Evolutionary conservation across 92 coral and sea anemone species (phyloP), one percentile per base, ranked within the genome.

Genomic region (Scolanthus callimorphus): DNA sequence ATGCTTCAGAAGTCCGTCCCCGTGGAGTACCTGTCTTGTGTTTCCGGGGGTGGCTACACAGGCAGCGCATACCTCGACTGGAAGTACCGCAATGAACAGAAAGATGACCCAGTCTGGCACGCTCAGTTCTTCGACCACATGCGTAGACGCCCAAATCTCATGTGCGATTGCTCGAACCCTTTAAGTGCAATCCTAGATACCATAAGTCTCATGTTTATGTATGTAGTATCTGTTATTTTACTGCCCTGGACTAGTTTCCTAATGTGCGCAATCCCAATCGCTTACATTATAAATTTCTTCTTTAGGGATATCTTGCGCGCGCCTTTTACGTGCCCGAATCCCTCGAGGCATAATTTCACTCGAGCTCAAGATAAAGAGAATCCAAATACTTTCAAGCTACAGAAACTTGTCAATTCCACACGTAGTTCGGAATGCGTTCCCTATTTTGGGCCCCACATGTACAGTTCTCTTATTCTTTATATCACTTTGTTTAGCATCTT

Each of bases 21-120:
- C 27, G 56, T 88, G 62, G 97, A 90, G 51, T 90, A 39, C 60
- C 64, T 90, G 50, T 85, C 94, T 57, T 69, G 90, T 38, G 95
- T 82, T 21, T 86, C 97, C 12, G 97, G 97, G 39, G 97, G 97
- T 17, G 97, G 97, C 24, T 82, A 49, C 63, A 78, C 79, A 39
- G 97, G 88, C 50, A 63, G 89, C 0, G 80, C 95, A 2, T 90
- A 90, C 39, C 25, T 86, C 34, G 95, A 90, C 58, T 90, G 97
- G 97, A 90, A 90, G 60, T 90, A 57, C 59, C 95, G 81, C 49
- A 77, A 90, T 57, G 80, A 82, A 31, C 74, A 52, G 19, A 57
- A 27, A 53, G 97, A 90, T 57, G 74, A 90, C 52, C 87, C 90
- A 3, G 51, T 49, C 39, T 85, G 97, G 97, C 95, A 90, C 47